Evolutionary conservation across 2,888 invertebrate species (phyloP).

Genomic region (Hylaea fasciaria): DNA sequence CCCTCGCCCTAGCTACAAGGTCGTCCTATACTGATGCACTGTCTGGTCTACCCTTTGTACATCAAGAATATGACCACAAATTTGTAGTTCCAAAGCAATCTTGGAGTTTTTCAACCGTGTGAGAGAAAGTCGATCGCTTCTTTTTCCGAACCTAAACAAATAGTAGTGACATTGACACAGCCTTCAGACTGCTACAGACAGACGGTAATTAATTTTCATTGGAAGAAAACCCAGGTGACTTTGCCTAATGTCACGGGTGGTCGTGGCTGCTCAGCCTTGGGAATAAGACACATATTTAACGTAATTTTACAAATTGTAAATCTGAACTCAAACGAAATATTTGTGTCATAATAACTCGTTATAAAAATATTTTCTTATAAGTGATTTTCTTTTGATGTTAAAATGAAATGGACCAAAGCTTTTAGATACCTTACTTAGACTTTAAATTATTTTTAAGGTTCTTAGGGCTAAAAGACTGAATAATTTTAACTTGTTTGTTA

Average conservation of each 20-base stretch:
- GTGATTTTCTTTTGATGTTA: no score
- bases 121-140: not conserved
- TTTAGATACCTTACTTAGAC: no score
- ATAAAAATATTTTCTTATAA: no score
- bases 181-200: no score
- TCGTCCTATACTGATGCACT: constrained; percentile 62
- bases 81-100: constrained; percentile 2
- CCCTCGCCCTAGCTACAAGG: constrained; percentile 71
- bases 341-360: no score
- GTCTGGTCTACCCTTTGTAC: constrained; percentile 44
- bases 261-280: constrained; percentile 47
- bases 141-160: no score
- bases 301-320: constrained; percentile 1
- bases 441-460: no score
- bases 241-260: constrained; percentile 64
- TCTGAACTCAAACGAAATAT: not conserved
- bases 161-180: constrained; percentile 11
- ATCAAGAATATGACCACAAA: constrained; percentile 19
- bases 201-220: no score
- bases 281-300: not conserved
- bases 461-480: no score
- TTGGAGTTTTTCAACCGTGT: no score
- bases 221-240: constrained; percentile 30
- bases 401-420: no score
- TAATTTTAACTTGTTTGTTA: no score